phyloP scores from a whole-genome alignment of 2,113 vertebrate genomes.

The Oreochromis tanganicae region DNA sequence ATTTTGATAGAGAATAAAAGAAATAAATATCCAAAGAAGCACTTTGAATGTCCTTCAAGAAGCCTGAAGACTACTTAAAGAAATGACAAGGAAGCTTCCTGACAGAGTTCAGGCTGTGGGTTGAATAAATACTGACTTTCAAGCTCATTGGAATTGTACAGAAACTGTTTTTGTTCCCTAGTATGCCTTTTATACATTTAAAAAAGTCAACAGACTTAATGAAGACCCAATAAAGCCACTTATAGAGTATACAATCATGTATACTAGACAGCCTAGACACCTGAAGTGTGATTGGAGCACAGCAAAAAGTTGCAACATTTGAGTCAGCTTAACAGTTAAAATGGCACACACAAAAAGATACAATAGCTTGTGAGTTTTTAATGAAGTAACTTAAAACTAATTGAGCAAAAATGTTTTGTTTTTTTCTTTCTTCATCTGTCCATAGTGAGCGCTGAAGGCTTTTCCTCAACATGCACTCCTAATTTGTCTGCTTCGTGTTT shows the following conservation, averaged over 20 bases:
- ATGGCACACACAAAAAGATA: too few relatives aligned
- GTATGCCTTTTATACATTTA: neutral
- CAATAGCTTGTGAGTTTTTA: neutral
- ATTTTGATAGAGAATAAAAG: neutral
- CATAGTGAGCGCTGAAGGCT: neutral
- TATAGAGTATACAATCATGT: neutral
- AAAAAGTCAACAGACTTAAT: neutral
- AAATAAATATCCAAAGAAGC: neutral
- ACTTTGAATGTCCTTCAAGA: neutral
- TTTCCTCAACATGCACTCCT: conserved; percentile 31
- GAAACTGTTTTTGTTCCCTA: neutral
- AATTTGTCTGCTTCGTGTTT: conserved; percentile 53
- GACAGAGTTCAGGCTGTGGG: neutral
- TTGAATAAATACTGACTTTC: neutral
- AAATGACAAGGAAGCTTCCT: neutral
- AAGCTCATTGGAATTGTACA: neutral
- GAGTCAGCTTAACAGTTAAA: neutral
- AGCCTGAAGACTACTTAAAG: neutral
- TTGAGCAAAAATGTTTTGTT: neutral
- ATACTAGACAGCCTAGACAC: neutral
- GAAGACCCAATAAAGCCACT: neutral
- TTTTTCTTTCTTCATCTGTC: neutral
- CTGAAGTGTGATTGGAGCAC: neutral
- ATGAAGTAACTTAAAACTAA: neutral
- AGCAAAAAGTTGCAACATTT: neutral